Evolutionary conservation across 2,888 invertebrate genomes (phyloP).

Genomic region (Bombylius major): DNA sequence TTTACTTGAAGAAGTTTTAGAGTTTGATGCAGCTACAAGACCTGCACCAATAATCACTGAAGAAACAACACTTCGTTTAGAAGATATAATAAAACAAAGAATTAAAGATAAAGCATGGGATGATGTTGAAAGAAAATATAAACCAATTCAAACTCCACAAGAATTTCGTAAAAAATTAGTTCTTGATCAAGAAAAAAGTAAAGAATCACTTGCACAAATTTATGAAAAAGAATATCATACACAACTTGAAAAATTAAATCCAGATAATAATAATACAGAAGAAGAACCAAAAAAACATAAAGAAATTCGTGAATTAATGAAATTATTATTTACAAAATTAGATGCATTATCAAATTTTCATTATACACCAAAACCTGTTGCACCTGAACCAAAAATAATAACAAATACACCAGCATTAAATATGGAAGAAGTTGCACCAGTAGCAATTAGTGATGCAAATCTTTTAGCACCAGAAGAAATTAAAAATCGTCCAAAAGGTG

Average conservation of each 20-base stretch:
- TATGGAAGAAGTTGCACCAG: constrained; percentile 93
- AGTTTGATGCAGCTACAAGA: constrained; percentile 72
- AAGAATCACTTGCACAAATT: constrained; percentile 82
- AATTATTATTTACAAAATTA: constrained; percentile 65
- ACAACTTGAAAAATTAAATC: constrained; percentile 43
- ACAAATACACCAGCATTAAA: constrained; percentile 80
- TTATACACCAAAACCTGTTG: constrained; percentile 77
- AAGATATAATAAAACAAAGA: constrained; percentile 81
- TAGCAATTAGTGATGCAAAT: constrained; percentile 70
- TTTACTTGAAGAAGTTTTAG: constrained; percentile 78
- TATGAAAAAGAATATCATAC: constrained; percentile 80
- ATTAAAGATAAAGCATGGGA: constrained; percentile 92
- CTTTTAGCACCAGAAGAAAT: constrained; percentile 90
- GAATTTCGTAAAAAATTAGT: constrained; percentile 80
- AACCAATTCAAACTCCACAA: constrained; percentile 67
- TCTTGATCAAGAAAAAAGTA: constrained; percentile 88
- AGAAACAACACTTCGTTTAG: constrained; percentile 72
- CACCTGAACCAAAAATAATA: constrained; percentile 80
- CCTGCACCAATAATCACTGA: constrained; percentile 88
- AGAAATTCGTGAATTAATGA: constrained; percentile 63
- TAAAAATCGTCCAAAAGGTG: constrained; percentile 44
- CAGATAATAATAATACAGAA: constrained; percentile 25
- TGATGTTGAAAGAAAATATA: constrained; percentile 78
- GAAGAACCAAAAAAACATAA: constrained; percentile 65
- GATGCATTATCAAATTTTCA: constrained; percentile 91